These are phyloP conservation scores for Brassicogethes aeneus DNA, from an alignment of 2,888 invertebrate species.

Conservation along the genomic window DNA sequence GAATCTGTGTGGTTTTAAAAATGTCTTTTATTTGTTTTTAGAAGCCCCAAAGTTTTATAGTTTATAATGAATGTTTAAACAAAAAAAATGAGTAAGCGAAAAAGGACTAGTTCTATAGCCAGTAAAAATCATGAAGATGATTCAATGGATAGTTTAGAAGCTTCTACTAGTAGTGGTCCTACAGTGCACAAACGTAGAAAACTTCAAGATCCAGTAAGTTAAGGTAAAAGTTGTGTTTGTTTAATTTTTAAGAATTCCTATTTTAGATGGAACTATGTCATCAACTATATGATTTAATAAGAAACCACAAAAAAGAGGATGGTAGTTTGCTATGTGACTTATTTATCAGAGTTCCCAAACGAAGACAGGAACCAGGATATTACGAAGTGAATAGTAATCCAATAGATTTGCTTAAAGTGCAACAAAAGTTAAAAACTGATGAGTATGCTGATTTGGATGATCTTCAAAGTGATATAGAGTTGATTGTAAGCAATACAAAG, in stretches of 20 bases:
- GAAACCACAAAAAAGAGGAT: conserved; percentile 87
- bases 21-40: no score
- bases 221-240: not conserved
- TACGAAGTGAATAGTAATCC: conserved; percentile 90
- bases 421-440: conserved; percentile 94
- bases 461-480: conserved; percentile 79
- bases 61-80: no score
- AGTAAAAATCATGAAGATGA: conserved; percentile 66
- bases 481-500: conserved; percentile 90
- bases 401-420: conserved; percentile 90
- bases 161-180: conserved; percentile 45
- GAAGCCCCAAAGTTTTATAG: no score
- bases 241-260: conserved; percentile 10
- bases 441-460: conserved; percentile 93
- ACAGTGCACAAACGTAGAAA: conserved; percentile 53
- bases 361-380: conserved; percentile 84
- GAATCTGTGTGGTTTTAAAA: no score
- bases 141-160: conserved; percentile 57
- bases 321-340: conserved; percentile 85
- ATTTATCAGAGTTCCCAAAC: conserved; percentile 90
- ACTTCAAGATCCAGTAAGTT: conserved; percentile 59
- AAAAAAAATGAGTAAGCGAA: conserved; percentile 62
- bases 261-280: conserved; percentile 76
- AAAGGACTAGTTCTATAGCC: conserved; percentile 75
- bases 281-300: conserved; percentile 84